Evolutionary conservation across 2,797 vertebrate genomes (phyloP).

Genomic region (Mormyrus proboscirostris): DNA sequence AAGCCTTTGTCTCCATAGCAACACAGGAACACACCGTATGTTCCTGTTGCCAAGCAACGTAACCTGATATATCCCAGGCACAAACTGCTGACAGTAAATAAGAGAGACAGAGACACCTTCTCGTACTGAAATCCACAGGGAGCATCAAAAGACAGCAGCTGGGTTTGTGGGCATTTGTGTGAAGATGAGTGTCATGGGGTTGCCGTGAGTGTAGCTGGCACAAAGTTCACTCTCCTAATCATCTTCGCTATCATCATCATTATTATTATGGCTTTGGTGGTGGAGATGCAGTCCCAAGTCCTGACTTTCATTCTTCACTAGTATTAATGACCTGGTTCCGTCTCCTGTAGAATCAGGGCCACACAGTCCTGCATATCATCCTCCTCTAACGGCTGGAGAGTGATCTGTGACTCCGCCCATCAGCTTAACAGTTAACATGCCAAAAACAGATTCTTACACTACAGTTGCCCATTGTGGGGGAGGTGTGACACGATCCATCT

Average conservation of each 20-base stretch:
- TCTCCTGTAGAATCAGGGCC: neutral
- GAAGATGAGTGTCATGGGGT: neutral
- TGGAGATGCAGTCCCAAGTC: neutral
- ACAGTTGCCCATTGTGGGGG: constrained; percentile 9
- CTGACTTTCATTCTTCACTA: neutral
- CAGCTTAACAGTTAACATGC: constrained; percentile 1
- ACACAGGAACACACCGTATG: constrained; percentile 56
- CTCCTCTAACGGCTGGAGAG: neutral
- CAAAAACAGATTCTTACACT: neutral
- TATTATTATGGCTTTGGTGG: neutral
- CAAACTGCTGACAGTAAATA: constrained; percentile 42
- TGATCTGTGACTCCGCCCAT: neutral
- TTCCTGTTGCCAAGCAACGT: constrained; percentile 68
- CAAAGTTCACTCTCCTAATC: neutral
- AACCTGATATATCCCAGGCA: constrained; percentile 53
- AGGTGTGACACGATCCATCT: constrained; percentile 7
- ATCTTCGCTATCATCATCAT: neutral
- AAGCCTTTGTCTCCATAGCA: constrained; percentile 50
- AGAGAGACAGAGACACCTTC: neutral
- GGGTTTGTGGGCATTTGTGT: neutral
- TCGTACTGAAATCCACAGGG: neutral
- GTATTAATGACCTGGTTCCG: neutral
- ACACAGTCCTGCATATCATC: neutral
- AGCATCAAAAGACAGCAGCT: neutral
- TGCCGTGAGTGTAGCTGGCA: neutral